Evolutionary conservation across 2,113 vertebrate species (phyloP), one percentile per base, ranked within the genome.

Genomic region (Pomatorhinus ruficollis): DNA sequence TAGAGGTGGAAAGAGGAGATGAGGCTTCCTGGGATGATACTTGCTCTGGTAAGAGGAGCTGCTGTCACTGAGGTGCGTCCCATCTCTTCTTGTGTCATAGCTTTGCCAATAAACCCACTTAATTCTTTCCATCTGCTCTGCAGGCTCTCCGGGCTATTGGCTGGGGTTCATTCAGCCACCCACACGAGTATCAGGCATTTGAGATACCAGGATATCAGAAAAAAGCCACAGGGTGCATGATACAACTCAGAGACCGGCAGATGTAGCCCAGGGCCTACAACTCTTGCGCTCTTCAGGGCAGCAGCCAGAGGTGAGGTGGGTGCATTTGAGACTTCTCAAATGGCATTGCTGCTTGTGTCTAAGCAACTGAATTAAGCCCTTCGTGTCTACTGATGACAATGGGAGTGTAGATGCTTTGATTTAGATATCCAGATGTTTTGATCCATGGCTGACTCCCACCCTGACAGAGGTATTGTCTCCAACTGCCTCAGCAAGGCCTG

Each of bases 231-330:
- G 16, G 4, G 17, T 12, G 27, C 56, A 1, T 2, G 53, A 33
- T 20, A 20, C 12, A 42, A 6, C 19, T 31, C 54, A 21, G 53
- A 76, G n/a, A 57, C 17, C 0, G 0, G 24, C 10, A 44, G 42
- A 30, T 39, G 42, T 7, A 81, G 74, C 28, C 17, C 37, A 57
- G 31, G 21, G 24, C 22, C 25, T 35, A 4, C 8, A 12, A 63
- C 30, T 15, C 6, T 53, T 0, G 0, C 0, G 1, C 13, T 53
- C 9, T 35, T 53, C 47, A 30, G 52, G 7, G 6, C 0, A 0
- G 42, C 65, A 87, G 61, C 31, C 59, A 21, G 30, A 64, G 64
- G 30, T 75, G 42, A 87, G 35, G 19, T 37, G 27, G 40, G 56
- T 9, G n/a, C 35, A 15, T 15, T n/a, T 23, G 53, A 44, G 24